These are phyloP conservation scores for Epizoanthus fatuus DNA, from an alignment of 92 coral and sea anemone species.

Conservation along the genomic window DNA sequence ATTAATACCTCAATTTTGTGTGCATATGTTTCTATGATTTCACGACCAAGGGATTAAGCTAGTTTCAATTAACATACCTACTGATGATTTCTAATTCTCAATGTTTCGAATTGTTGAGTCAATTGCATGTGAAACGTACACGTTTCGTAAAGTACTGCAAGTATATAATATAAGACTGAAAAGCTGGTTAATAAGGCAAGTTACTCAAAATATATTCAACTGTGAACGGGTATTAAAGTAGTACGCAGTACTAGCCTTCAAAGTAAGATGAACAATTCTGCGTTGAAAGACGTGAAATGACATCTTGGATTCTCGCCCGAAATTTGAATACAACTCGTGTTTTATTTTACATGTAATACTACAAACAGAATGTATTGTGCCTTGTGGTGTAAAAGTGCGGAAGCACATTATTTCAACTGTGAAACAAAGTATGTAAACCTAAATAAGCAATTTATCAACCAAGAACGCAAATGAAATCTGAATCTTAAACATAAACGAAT, in stretches of 20 bases:
- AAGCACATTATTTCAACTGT: not conserved
- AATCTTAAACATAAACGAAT: conserved; percentile 8
- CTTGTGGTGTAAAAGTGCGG: not conserved
- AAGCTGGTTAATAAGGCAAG: too few species aligned
- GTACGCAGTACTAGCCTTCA: not conserved
- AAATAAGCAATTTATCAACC: not conserved
- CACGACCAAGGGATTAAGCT: too few species aligned
- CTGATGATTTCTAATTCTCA: too few species aligned
- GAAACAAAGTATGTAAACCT: not conserved
- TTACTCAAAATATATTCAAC: too few species aligned
- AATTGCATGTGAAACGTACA: too few species aligned
- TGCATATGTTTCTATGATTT: too few species aligned
- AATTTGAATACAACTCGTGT: not conserved
- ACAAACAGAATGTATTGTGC: not conserved
- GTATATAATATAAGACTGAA: too few species aligned
- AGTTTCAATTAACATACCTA: too few species aligned
- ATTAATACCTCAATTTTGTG: too few species aligned
- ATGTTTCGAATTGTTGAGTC: too few species aligned
- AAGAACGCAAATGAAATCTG: not conserved
- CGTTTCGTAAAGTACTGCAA: too few species aligned
- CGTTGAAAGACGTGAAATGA: not conserved
- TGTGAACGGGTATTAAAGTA: too few species aligned
- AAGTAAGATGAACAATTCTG: not conserved
- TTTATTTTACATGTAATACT: not conserved
- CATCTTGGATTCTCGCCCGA: not conserved